Percentiles rank a stretch among this genome's conserved stretches.
Evolutionary conservation across 2,888 invertebrate genomes (phyloP).

Genomic region (Diploptera punctata): DNA sequence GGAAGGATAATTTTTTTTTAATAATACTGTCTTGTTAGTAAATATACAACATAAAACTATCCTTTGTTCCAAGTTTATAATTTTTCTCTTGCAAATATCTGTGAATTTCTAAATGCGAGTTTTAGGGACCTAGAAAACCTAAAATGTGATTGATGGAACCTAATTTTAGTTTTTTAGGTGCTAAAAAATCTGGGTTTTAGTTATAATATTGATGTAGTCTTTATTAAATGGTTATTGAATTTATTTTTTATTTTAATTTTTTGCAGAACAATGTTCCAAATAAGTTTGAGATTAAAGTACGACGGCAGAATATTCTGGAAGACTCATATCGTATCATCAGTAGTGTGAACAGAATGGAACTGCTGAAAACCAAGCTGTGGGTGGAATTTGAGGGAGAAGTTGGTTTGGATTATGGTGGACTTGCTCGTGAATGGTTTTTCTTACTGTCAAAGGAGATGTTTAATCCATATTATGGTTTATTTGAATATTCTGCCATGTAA

Average conservation of each 20-base stretch:
- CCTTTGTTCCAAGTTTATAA: no score
- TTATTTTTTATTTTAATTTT: not conserved
- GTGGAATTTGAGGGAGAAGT: conserved; percentile 98
- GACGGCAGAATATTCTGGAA: conserved; percentile 90
- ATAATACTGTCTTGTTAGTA: no score
- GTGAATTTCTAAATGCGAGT: no score
- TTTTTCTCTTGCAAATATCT: no score
- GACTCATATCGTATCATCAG: conserved; percentile 97
- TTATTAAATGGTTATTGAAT: not conserved
- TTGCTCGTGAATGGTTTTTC: conserved; percentile 99
- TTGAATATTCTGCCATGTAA: conserved; percentile 99
- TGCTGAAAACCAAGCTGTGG: conserved; percentile 97
- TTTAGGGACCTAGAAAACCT: no score
- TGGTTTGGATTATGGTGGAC: conserved; percentile 94
- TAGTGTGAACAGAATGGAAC: conserved; percentile 86
- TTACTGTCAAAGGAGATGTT: conserved; percentile 99
- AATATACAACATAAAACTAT: no score
- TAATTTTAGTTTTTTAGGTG: not conserved
- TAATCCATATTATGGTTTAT: conserved; percentile 99
- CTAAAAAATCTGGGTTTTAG: not conserved
- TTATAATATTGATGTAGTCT: not conserved
- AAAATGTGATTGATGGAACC: no score
- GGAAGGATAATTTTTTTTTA: no score
- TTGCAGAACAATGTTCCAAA: conserved; percentile 92
- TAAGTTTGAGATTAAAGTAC: conserved; percentile 96